These are phyloP conservation scores for Galago senegalensis DNA, from an alignment of 2,797 vertebrate genomes.

Conservation along the genomic window DNA sequence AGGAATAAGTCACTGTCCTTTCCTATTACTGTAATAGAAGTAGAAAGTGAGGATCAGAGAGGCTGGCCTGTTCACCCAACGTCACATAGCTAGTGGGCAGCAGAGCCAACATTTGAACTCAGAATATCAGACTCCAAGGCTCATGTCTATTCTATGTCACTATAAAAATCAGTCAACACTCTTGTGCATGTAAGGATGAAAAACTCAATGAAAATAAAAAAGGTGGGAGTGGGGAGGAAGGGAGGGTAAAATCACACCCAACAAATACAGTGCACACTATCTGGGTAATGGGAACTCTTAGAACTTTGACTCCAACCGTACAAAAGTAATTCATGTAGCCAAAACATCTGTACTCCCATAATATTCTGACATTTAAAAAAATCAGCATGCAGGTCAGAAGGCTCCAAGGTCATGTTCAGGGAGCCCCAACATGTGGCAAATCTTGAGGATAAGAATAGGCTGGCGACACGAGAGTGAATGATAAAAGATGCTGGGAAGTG, in stretches of 20 bases:
- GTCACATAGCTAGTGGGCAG: neutral
- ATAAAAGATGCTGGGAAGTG: neutral
- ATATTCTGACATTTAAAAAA: neutral
- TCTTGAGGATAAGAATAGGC: neutral
- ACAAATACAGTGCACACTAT: too few species aligned
- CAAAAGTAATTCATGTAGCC: too few species aligned
- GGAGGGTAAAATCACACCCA: too few species aligned
- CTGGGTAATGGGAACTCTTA: too few species aligned
- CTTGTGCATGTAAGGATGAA: too few species aligned
- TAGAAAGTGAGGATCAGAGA: neutral
- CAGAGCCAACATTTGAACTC: neutral
- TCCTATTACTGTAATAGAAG: too few species aligned
- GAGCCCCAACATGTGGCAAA: neutral
- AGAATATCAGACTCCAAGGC: neutral
- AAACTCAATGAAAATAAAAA: too few species aligned
- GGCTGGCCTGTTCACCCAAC: neutral
- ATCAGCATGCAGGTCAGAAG: neutral
- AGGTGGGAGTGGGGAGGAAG: too few species aligned
- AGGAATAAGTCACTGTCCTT: neutral
- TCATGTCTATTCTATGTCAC: neutral
- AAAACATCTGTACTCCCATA: too few species aligned
- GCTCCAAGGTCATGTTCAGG: neutral
- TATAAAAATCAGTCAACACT: neutral
- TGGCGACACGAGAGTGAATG: accelerated
- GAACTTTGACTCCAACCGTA: too few species aligned